Conservation (phyloP, 2,113 vertebrate species). For the Aldabrachelys gigantea region DNA sequence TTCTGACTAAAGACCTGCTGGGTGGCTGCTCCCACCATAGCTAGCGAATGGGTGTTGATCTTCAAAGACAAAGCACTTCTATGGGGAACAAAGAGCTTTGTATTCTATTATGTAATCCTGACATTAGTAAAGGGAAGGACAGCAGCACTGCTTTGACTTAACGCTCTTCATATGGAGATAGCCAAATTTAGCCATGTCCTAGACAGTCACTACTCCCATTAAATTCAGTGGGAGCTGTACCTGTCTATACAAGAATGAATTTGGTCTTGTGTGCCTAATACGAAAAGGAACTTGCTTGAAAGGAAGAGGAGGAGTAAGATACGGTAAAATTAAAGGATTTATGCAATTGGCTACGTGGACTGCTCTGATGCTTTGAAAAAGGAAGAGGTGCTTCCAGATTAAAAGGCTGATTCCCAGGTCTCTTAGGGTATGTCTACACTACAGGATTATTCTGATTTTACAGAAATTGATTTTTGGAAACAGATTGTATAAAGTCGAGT, state of each 20-base stretch:
- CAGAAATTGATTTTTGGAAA: too few relatives aligned
- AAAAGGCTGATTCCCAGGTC: not conserved
- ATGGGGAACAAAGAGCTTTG: not conserved
- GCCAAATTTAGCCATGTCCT: not conserved
- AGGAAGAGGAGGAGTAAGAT: not conserved
- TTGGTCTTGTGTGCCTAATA: not conserved
- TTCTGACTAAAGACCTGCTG: not conserved
- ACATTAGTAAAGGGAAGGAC: not conserved
- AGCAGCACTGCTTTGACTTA: not conserved
- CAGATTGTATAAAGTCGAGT: too few relatives aligned
- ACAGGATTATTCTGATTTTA: too few relatives aligned
- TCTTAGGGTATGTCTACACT: not conserved
- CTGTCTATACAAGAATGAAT: not conserved
- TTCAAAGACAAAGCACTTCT: not conserved
- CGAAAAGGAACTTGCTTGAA: rapidly evolving
- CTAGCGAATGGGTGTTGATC: not conserved
- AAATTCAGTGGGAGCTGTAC: not conserved
- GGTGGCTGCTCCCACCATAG: not conserved
- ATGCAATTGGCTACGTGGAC: rapidly evolving
- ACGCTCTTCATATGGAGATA: not conserved
- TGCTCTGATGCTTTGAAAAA: not conserved
- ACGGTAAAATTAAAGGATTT: not conserved
- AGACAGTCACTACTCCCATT: not conserved
- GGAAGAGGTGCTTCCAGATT: not conserved
- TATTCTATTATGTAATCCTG: not conserved